These are phyloP conservation scores for Gymnocheta viridis DNA, from an alignment of 2,888 invertebrate genomes.

Conservation along the genomic window DNA sequence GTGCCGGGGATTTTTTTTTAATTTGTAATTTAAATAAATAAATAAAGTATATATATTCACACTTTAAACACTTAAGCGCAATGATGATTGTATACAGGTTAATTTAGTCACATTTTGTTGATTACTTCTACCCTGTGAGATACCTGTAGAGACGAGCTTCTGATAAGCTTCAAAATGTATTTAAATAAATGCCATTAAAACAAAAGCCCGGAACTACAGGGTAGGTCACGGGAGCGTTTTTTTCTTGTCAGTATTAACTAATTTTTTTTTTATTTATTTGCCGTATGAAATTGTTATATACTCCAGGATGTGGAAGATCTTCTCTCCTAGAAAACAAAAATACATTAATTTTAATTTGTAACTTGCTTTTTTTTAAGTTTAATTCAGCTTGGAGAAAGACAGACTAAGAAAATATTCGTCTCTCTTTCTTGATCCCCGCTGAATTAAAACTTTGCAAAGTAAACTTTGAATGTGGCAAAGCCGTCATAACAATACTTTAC, in stretches of 20 bases:
- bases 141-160: slow-evolving; percentile 99
- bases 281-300: neutral
- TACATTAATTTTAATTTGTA: too few species aligned
- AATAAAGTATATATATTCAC: neutral
- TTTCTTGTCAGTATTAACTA: slow-evolving; percentile 67
- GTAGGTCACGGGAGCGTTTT: slow-evolving; percentile 96
- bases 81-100: neutral
- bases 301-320: too few species aligned
- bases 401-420: too few species aligned
- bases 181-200: slow-evolving; percentile 84
- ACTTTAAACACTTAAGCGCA: neutral
- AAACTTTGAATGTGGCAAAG: too few species aligned
- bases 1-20: too few species aligned
- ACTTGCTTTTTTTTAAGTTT: too few species aligned
- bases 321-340: slow-evolving; percentile 19
- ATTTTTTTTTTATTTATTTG: neutral
- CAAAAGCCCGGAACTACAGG: slow-evolving; percentile 99
- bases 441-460: too few species aligned
- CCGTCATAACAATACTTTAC: too few species aligned
- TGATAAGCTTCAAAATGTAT: slow-evolving; percentile 84
- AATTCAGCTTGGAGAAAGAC: too few species aligned
- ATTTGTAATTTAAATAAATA: too few species aligned
- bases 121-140: slow-evolving; percentile 91
- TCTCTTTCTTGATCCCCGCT: too few species aligned
- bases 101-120: slow-evolving; percentile 72